These are phyloP conservation scores for Chlorops oryzae DNA, from an alignment of 1,140 invertebrate genomes.

Conservation along the genomic window DNA sequence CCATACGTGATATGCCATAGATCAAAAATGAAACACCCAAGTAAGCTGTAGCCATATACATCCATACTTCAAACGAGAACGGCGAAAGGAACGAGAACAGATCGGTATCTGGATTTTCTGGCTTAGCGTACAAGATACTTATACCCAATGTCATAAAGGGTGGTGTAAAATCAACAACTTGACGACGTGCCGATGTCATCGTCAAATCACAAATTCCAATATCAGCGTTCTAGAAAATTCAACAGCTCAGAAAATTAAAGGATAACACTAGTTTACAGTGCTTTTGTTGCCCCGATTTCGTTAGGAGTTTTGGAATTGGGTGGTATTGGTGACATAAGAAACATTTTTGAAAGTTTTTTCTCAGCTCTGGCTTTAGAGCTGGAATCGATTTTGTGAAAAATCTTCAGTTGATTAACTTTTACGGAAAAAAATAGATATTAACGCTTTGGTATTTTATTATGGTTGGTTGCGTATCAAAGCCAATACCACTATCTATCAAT, in stretches of 20 bases:
- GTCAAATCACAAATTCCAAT: conserved; percentile 88
- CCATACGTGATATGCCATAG: conserved; percentile 66
- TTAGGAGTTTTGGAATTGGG: neutral
- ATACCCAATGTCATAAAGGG: conserved; percentile 84
- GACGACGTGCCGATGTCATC: conserved; percentile 78
- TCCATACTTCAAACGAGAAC: conserved; percentile 85
- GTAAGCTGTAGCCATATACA: conserved; percentile 85
- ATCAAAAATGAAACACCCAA: conserved; percentile 77
- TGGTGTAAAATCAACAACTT: conserved; percentile 80
- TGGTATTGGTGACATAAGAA: no score
- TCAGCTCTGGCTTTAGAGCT: no score
- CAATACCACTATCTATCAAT: no score
- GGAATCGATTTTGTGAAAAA: no score
- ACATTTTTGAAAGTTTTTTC: no score
- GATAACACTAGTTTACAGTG: no score
- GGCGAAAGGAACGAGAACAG: conserved; percentile 84
- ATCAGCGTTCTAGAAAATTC: conserved; percentile 69
- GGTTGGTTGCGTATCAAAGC: no score
- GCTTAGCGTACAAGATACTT: conserved; percentile 72
- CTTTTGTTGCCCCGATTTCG: no score
- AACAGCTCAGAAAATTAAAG: neutral
- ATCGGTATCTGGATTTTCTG: conserved; percentile 62
- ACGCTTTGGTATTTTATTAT: no score
- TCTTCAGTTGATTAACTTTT: no score
- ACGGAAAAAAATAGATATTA: no score